Conservation (phyloP, 1,140 invertebrate genomes). For the Apis cerana region DNA sequence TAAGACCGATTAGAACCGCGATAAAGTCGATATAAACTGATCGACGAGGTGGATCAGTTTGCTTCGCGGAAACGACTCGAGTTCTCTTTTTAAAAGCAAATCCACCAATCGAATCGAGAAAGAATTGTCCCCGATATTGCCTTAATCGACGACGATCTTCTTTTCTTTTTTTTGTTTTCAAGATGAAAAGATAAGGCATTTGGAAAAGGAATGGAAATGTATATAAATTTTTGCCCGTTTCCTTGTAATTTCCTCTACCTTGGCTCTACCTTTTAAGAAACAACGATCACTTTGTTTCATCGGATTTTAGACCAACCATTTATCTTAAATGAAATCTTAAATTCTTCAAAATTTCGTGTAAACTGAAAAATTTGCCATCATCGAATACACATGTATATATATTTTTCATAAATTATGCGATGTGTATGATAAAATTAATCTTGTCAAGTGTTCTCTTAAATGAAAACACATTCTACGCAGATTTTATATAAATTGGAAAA, state of each 20-base stretch:
- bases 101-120: background rate
- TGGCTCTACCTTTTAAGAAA: slow-evolving; percentile 44
- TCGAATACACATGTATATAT: too few relatives aligned
- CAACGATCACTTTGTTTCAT: slow-evolving; percentile 49
- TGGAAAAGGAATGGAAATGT: background rate
- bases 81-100: slow-evolving; percentile 1
- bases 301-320: slow-evolving; percentile 14
- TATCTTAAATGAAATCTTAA: background rate
- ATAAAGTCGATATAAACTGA: background rate
- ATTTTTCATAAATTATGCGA: too few relatives aligned
- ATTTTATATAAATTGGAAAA: background rate
- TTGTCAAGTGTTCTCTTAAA: too few relatives aligned
- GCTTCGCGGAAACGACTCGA: background rate
- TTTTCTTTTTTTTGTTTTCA: slow-evolving; percentile 20
- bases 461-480: too few relatives aligned
- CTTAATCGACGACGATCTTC: slow-evolving; percentile 59
- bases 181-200: background rate
- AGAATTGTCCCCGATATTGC: slow-evolving; percentile 11
- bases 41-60: slow-evolving; percentile 19
- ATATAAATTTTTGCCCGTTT: slow-evolving; percentile 41
- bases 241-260: slow-evolving; percentile 17
- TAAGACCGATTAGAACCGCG: background rate
- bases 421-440: too few relatives aligned
- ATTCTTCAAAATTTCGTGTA: too few relatives aligned
- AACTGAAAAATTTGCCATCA: too few relatives aligned